Conservation (phyloP, 2,888 invertebrate genomes). For the Dyspetes luteomarginatus region DNA sequence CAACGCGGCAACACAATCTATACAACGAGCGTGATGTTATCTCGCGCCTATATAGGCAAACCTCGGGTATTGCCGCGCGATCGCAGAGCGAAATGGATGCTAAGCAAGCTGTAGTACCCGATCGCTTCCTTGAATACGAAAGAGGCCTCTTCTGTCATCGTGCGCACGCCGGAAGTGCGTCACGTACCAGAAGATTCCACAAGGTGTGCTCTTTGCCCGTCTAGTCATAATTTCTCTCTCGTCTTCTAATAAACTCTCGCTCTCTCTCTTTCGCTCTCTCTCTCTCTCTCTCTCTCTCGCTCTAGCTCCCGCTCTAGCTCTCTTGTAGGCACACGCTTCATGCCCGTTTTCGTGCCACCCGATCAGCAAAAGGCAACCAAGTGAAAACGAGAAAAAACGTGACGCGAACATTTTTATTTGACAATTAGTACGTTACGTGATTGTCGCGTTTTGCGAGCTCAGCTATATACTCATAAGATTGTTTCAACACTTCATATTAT, state of each 20-base stretch:
- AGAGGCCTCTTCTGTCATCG: slow-evolving; percentile 59
- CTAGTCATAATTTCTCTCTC: slow-evolving; percentile 14
- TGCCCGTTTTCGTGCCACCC: slow-evolving; percentile 50
- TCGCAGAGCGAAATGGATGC: slow-evolving; percentile 79
- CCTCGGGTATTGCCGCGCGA: slow-evolving; percentile 35
- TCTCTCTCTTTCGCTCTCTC: slow-evolving; percentile 30
- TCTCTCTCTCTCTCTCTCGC: slow-evolving; percentile 24
- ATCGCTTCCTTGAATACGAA: slow-evolving; percentile 83
- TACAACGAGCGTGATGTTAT: slow-evolving; percentile 45
- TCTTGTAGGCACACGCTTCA: slow-evolving; percentile 27
- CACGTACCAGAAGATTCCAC: slow-evolving; percentile 73
- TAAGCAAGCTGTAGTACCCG: slow-evolving; percentile 82
- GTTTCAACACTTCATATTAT: neutral
- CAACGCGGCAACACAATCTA: slow-evolving; percentile 7
- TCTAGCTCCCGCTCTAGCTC: neutral
- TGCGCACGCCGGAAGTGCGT: slow-evolving; percentile 81
- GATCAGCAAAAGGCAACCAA: slow-evolving; percentile 49
- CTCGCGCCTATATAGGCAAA: slow-evolving; percentile 24
- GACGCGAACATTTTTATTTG: slow-evolving; percentile 55
- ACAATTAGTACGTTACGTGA: slow-evolving; percentile 57
- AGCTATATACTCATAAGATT: neutral
- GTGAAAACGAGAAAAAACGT: slow-evolving; percentile 43
- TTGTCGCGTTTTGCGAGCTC: slow-evolving; percentile 14
- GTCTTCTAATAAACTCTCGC: too few relatives aligned
- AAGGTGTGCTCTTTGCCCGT: slow-evolving; percentile 65